Base-by-base conservation (phyloP, 2,113 vertebrate species). In the Rhinoderma darwinii region DNA sequence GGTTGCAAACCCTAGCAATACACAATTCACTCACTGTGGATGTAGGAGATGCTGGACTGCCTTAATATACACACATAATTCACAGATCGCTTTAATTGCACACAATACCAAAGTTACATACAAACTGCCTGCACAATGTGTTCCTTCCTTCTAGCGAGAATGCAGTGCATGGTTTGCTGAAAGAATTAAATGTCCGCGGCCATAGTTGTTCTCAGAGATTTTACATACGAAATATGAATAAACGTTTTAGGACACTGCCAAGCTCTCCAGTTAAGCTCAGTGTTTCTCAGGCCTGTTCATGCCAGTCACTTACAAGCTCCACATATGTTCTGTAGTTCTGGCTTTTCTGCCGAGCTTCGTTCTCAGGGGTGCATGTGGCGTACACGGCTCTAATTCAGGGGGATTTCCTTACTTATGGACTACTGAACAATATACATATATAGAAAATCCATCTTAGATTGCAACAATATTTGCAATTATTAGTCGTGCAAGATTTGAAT, bases 141-240 rank as follows among this genome's bases (percentile, higher is more conserved):
- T 92, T 91, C 92, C 91, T 70, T 91, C 87, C 91, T 89, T 93
- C 91, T 90, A 89, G 90, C 90, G 91, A 89, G 91, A 91, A 91
- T 93, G 93, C 94, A 95, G 94, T 94, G 50, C 89, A 90, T 90
- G 89, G 89, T 91, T 89, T 90, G 88, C 73, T 76, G 84, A 89
- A 90, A 87, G 88, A 88, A 91, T 80, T 92, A 14, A 32, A 91
- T 91, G 91, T 88, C 82, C 20, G 92, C 90, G 94, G 89, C 91
- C 86, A 88, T 30, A 12, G 41, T 74, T 41, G 8, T 10, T 44
- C 22, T 44, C 43, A 47, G 25, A 25, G 0, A n/a, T 25, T 25
- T 56, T 79, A 35, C 32, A 7, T 15, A 75, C n/a, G 30, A 30
- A 10, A n/a, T 27, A 61, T n/a, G 56, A 61, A 27, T 61, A 3